phyloP scores from a whole-genome alignment of 2,797 vertebrate genomes.

The Amblyraja radiata region DNA sequence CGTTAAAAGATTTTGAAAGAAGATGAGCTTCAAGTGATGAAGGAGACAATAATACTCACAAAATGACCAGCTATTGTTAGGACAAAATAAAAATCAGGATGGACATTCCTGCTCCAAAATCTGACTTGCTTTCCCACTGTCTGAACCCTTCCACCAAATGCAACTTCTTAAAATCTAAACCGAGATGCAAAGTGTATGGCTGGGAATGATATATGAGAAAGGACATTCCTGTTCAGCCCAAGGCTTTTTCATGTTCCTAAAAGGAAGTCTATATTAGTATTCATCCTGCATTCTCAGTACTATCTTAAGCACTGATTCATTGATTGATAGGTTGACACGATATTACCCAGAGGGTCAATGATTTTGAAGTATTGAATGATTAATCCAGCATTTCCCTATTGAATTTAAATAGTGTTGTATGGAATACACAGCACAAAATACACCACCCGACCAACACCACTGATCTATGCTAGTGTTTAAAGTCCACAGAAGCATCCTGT shows the following conservation, averaged over 20 bases:
- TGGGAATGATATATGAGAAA: slow-evolving; percentile 13
- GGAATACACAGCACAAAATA: neutral
- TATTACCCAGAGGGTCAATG: slow-evolving; percentile 18
- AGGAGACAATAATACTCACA: neutral
- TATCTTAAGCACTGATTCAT: slow-evolving; percentile 25
- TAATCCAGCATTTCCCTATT: slow-evolving; percentile 32
- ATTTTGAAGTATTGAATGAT: slow-evolving; percentile 32
- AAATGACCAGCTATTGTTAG: neutral
- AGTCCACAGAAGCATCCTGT: neutral
- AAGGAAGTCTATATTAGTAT: slow-evolving; percentile 21
- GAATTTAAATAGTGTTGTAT: slow-evolving; percentile 3
- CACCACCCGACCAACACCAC: neutral
- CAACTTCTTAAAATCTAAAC: slow-evolving; percentile 13
- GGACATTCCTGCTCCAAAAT: neutral
- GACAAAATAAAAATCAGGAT: neutral
- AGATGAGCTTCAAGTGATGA: neutral
- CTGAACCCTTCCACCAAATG: neutral
- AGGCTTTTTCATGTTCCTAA: slow-evolving; percentile 22
- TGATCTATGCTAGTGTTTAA: neutral
- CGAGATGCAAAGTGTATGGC: neutral
- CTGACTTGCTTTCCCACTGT: neutral
- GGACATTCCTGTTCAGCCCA: neutral
- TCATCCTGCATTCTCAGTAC: slow-evolving; percentile 8
- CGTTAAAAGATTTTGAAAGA: neutral
- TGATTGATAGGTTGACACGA: slow-evolving; percentile 16